Percentiles rank a stretch among this genome's conserved stretches.
phyloP scores from a whole-genome alignment of 2,888 invertebrate species.

The Eudemis profundana region DNA sequence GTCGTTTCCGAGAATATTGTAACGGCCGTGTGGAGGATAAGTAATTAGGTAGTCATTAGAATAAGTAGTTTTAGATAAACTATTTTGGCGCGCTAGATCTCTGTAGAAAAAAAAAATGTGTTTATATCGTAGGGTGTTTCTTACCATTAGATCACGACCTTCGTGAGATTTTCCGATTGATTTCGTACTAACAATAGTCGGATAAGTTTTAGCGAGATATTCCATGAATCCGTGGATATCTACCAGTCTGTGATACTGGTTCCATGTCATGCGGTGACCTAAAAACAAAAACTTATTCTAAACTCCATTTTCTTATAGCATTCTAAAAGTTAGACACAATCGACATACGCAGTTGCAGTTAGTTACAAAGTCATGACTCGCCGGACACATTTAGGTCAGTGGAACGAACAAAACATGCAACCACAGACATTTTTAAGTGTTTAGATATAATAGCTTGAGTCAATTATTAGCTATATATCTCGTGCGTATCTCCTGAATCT shows the following conservation, averaged over 20 bases:
- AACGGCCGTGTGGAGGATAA: no score
- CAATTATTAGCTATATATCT: slow-evolving; percentile 28
- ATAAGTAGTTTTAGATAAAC: no score
- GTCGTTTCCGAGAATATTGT: no score
- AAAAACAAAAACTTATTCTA: slow-evolving; percentile 46
- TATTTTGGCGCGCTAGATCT: no score
- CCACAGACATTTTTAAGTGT: slow-evolving; percentile 38
- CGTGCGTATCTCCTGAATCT: slow-evolving; percentile 26
- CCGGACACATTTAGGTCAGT: slow-evolving; percentile 39
- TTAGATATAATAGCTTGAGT: slow-evolving; percentile 40
- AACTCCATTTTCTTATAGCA: background rate
- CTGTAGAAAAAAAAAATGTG: no score
- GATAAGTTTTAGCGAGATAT: slow-evolving; percentile 91
- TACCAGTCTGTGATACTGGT: slow-evolving; percentile 90
- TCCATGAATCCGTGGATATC: slow-evolving; percentile 92
- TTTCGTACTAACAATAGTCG: slow-evolving; percentile 89
- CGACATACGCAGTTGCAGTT: slow-evolving; percentile 46
- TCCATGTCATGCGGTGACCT: slow-evolving; percentile 90
- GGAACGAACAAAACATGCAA: slow-evolving; percentile 43
- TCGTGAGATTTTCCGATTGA: slow-evolving; percentile 91
- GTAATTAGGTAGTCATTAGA: no score
- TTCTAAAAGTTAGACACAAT: background rate
- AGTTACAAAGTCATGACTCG: slow-evolving; percentile 45
- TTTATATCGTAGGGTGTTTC: background rate
- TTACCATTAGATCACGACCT: slow-evolving; percentile 90